phyloP scores from a whole-genome alignment of 1,140 invertebrate species.

The Apis cerana region DNA sequence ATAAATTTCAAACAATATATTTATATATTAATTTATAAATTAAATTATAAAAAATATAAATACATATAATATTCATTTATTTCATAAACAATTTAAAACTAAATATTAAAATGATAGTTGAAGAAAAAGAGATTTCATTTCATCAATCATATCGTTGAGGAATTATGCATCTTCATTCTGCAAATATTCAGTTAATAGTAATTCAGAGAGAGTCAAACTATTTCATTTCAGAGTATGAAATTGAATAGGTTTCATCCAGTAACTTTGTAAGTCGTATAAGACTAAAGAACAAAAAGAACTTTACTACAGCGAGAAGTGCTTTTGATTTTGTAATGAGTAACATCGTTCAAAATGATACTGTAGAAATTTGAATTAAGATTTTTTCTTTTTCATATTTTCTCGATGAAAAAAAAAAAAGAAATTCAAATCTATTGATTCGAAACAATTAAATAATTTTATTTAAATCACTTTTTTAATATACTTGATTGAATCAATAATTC shows the following conservation, averaged over 20 bases:
- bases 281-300: constrained; percentile 45
- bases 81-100: too few relatives aligned
- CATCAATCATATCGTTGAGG: background rate
- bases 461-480: too few relatives aligned
- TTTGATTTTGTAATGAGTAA: constrained; percentile 21
- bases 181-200: constrained; percentile 4
- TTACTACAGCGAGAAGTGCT: background rate
- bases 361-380: constrained; percentile 21
- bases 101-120: too few relatives aligned
- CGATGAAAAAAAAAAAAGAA: too few relatives aligned
- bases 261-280: background rate
- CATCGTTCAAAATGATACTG: background rate
- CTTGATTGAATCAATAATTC: too few relatives aligned
- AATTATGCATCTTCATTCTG: background rate
- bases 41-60: too few relatives aligned
- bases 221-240: background rate
- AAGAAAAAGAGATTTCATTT: background rate
- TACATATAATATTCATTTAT: too few relatives aligned
- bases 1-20: too few relatives aligned
- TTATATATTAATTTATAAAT: too few relatives aligned
- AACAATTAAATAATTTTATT: too few relatives aligned
- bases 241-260: constrained; percentile 3
- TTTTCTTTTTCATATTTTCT: background rate
- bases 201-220: background rate
- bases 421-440: too few relatives aligned